Evolutionary conservation across 2,797 vertebrate species (phyloP).

Genomic region (Pterois miles): DNA sequence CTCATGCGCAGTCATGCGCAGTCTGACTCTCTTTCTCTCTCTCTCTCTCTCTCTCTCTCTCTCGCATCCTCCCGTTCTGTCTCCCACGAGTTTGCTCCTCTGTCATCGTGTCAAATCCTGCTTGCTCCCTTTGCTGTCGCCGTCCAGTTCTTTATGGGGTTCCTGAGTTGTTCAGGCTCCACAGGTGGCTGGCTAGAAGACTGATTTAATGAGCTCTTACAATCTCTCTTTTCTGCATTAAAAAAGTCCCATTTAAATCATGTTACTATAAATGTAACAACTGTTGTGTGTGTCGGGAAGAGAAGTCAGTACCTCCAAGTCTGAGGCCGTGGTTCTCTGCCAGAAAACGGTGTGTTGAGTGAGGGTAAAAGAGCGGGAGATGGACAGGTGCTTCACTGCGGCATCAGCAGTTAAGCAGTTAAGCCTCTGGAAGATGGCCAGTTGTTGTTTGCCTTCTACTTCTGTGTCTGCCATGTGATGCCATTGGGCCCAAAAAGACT

Average conservation of each 20-base stretch:
- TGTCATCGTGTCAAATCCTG: slow-evolving; percentile 14
- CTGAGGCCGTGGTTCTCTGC: too few species aligned
- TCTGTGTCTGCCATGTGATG: too few species aligned
- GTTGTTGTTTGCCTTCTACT: too few species aligned
- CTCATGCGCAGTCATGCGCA: neutral
- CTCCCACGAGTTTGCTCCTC: slow-evolving; percentile 2
- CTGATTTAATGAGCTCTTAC: slow-evolving; percentile 41
- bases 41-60: neutral
- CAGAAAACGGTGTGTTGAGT: too few species aligned
- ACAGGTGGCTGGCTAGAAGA: slow-evolving; percentile 33
- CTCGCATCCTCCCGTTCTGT: neutral
- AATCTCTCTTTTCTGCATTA: neutral
- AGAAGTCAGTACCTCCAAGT: too few species aligned
- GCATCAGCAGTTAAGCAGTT: too few species aligned
- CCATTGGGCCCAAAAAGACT: too few species aligned
- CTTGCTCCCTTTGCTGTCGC: slow-evolving; percentile 9
- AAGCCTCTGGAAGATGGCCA: too few species aligned
- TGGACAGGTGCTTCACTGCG: too few species aligned
- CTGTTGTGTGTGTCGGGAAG: neutral
- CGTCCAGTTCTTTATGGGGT: slow-evolving; percentile 24
- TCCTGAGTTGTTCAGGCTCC: slow-evolving; percentile 27
- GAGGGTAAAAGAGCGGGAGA: too few species aligned
- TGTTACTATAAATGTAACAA: neutral
- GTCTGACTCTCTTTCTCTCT: neutral
- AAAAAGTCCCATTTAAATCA: neutral